Percentiles rank a stretch among this genome's conserved stretches.
These are phyloP conservation scores for Hirtodrosophila histrioides DNA, from an alignment of 2,888 invertebrate genomes.

Conservation along the genomic window DNA sequence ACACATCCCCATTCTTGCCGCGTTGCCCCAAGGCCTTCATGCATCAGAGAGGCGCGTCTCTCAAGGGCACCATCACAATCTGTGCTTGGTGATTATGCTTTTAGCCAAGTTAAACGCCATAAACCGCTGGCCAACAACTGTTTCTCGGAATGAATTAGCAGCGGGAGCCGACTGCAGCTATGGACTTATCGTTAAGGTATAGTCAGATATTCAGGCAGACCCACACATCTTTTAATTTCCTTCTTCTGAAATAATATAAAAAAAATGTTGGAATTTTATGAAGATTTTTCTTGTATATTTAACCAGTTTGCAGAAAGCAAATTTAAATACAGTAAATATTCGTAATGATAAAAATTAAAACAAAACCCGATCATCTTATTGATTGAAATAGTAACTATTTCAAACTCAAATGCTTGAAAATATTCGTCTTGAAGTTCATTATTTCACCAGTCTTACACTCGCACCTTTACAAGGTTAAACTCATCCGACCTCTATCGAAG, in stretches of 20 bases:
- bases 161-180: conserved; percentile 1
- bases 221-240: no score
- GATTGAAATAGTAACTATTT: no score
- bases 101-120: conserved; percentile 61
- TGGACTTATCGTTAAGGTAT: conserved; percentile 1
- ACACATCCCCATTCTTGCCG: conserved; percentile 14
- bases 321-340: no score
- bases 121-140: conserved; percentile 18
- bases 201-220: no score
- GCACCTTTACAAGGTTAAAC: conserved; percentile 23
- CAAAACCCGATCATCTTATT: no score
- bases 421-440: not conserved
- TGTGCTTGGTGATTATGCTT: conserved; percentile 51
- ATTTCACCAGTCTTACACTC: conserved; percentile 8
- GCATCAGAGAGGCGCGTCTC: conserved; percentile 18
- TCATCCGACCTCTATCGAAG: conserved; percentile 3
- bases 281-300: no score
- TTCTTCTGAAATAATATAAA: no score
- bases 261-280: no score
- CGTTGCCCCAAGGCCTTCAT: conserved; percentile 7
- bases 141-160: conserved; percentile 66
- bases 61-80: conserved; percentile 61
- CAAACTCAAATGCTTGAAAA: no score
- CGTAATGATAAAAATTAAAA: no score
- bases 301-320: no score